Conservation (phyloP, 2,113 vertebrate species). For the Halcyon senegalensis region DNA sequence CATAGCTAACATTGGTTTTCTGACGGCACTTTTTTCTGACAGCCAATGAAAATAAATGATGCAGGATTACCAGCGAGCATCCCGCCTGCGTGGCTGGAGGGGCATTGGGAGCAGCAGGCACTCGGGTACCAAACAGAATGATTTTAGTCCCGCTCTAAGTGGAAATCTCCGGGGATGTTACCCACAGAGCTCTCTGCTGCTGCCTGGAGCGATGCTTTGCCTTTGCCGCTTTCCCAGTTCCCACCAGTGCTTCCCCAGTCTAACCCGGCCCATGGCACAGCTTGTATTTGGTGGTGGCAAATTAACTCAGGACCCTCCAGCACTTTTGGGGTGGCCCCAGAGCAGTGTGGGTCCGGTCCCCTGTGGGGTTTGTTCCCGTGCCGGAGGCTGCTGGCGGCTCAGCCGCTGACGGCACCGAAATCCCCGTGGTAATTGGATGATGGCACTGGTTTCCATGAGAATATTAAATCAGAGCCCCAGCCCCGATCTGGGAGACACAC, state of each 20-base stretch:
- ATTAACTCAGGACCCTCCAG: not conserved
- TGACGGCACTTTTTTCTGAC: slow-evolving; percentile 31
- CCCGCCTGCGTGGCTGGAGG: slow-evolving; percentile 34
- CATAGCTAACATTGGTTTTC: slow-evolving; percentile 6
- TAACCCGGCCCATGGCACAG: not conserved
- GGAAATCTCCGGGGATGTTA: not conserved
- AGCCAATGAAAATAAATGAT: slow-evolving; percentile 46
- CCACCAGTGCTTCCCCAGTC: not conserved
- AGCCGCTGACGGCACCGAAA: slow-evolving; percentile 71
- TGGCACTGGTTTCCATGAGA: slow-evolving; percentile 66
- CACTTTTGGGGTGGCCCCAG: not conserved
- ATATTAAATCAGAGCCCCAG: slow-evolving; percentile 73
- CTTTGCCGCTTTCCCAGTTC: not conserved
- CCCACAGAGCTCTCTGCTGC: not conserved
- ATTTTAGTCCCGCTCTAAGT: not conserved
- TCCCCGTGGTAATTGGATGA: slow-evolving; percentile 79
- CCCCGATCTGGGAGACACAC: slow-evolving; percentile 17
- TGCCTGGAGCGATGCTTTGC: not conserved
- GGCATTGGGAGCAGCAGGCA: slow-evolving; percentile 1
- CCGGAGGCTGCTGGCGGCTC: not conserved
- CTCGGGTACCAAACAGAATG: not conserved
- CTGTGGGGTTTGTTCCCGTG: not conserved
- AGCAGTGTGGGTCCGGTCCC: fast-evolving
- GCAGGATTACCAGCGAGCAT: slow-evolving; percentile 28
- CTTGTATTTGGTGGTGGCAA: fast-evolving